Base-by-base conservation (phyloP, 2,113 vertebrate genomes). In the Ia io region DNA sequence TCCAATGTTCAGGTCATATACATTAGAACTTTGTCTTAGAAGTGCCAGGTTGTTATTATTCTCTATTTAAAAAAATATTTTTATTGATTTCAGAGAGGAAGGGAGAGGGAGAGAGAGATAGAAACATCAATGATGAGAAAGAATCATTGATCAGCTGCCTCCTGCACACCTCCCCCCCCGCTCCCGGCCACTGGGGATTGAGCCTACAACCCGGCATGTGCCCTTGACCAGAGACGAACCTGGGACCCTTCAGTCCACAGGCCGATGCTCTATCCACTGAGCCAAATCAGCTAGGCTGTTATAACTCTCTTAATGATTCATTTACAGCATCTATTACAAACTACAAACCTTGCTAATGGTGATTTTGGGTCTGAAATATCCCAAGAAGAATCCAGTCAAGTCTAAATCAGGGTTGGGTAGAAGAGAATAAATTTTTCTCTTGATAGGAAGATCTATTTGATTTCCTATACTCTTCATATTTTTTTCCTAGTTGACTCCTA, bases 291-390 rank as follows among this genome's bases (percentile, higher is more conserved):
- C 56, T 11, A 59, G 9, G 9, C 23, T 59, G 9, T 59, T 59
- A 59, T 59, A 59, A 59, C 25, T 42, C 42, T 88, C 30, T 91
- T 92, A 40, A 7, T 88, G 49, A 96, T 83, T 88, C 22, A 91
- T 70, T 92, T 74, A 85, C 22, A 94, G n/a, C 25, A 86, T 74
- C 12, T 65, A 90, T 78, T 90, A 53, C 32, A 97, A 94, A 88
- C 35, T 86, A 20, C n/a, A 90, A 88, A 80, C 77, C 80, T 95
- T 96, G 71, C 32, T 93, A 77, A 78, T 90, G 30, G 49, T 92
- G 47, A 84, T 10, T 82, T 95, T 80, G n/a, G 23, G 23, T 83
- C 32, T 83, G 61, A 95, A 90, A 94, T 65, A 89, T 65, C 71
- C 28, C 35, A 79, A 71, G 47, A 90, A 96, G 40, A 74, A 96